Conservation (phyloP, 2,797 vertebrate species). For the Tenualosa ilisha region DNA sequence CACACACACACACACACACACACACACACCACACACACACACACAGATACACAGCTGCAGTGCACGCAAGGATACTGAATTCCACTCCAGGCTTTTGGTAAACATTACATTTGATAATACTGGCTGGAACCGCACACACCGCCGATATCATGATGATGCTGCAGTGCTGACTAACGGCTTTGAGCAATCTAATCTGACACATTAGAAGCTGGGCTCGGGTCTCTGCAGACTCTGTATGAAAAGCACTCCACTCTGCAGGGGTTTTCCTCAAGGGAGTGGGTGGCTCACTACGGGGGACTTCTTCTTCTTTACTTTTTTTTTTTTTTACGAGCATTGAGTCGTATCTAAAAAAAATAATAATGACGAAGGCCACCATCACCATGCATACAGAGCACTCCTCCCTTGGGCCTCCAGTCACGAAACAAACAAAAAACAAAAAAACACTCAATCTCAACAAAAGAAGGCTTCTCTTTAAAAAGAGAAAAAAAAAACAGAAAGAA, state of each 20-base stretch:
- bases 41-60: not conserved
- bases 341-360: no score
- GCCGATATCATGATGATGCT: not conserved
- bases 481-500: not conserved
- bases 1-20: not conserved
- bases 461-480: not conserved
- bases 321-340: no score
- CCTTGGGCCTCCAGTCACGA: not conserved
- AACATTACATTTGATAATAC: not conserved
- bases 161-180: not conserved
- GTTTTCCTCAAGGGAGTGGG: not conserved
- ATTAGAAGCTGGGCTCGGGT: not conserved
- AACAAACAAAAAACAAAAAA: not conserved
- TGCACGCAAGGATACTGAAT: not conserved
- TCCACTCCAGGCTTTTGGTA: not conserved
- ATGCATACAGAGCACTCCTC: not conserved
- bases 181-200: not conserved
- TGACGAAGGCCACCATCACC: not conserved
- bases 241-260: not conserved
- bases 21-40: constrained; percentile 6
- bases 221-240: not conserved
- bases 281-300: not conserved
- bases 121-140: not conserved
- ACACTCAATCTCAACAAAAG: not conserved
- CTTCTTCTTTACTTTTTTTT: not conserved